Percentiles rank a stretch among this genome's conserved stretches.
phyloP scores from a whole-genome alignment of 2,797 vertebrate genomes.

The Lepidocolaptes lacrymiger region DNA sequence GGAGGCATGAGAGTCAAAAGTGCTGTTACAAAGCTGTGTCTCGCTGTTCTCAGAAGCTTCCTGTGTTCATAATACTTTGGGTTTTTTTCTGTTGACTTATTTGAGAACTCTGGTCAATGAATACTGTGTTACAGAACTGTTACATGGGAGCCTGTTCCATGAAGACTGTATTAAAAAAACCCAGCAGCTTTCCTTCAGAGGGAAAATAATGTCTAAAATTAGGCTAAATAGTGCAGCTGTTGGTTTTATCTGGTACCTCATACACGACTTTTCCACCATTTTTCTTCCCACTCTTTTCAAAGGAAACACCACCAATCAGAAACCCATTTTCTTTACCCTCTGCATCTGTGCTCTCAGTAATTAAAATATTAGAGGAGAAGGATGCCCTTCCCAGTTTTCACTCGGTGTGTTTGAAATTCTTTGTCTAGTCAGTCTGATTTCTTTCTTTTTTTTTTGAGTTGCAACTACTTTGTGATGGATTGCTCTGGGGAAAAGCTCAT shows the following conservation, averaged over 20 bases:
- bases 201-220: not conserved
- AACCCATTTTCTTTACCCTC: not conserved
- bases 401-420: not conserved
- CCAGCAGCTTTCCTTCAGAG: not conserved
- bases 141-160: not conserved
- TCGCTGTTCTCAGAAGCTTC: not conserved
- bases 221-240: not conserved
- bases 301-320: not conserved
- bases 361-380: not conserved
- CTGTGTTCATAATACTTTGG: not conserved
- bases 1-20: not conserved
- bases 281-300: not conserved
- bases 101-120: not conserved
- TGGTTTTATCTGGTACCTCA: not conserved
- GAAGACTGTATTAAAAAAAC: not conserved
- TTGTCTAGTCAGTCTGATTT: not conserved
- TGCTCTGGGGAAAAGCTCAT: constrained; percentile 22
- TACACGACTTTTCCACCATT: not conserved
- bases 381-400: constrained; percentile 1
- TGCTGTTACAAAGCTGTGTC: not conserved
- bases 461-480: constrained; percentile 4
- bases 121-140: not conserved
- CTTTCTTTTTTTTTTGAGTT: not conserved
- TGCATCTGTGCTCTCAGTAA: not conserved
- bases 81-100: not conserved